These are phyloP conservation scores for Ctenopoma multispine DNA, from an alignment of 2,797 vertebrate genomes.

Conservation along the genomic window DNA sequence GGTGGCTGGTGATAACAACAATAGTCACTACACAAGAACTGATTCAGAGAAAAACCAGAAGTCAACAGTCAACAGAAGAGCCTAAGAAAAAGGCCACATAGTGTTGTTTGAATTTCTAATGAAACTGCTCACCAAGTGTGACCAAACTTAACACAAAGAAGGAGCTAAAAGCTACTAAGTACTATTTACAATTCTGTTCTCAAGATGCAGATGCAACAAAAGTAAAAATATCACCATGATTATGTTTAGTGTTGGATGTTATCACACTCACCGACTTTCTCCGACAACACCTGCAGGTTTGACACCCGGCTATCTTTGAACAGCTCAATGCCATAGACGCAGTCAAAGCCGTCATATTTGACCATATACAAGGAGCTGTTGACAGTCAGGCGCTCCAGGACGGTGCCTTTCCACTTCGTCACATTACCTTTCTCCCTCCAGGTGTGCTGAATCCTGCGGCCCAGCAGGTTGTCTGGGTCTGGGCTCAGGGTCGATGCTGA, in stretches of 20 bases:
- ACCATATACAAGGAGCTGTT: conserved; percentile 88
- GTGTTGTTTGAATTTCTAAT: not conserved
- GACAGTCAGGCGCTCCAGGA: conserved; percentile 85
- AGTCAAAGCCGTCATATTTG: conserved; percentile 89
- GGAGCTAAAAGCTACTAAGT: not conserved
- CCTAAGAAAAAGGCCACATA: not conserved
- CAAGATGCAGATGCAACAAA: not conserved
- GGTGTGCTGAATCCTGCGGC: conserved; percentile 86
- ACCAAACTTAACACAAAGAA: not conserved
- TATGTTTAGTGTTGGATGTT: not conserved
- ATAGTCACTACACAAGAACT: not conserved
- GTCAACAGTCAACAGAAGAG: not conserved
- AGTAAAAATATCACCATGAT: not conserved
- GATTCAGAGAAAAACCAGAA: not conserved
- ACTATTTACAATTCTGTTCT: not conserved
- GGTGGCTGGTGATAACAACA: not conserved
- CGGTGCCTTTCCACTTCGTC: conserved; percentile 89
- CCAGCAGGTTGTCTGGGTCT: conserved; percentile 86
- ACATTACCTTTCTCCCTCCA: conserved; percentile 88
- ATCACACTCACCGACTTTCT: conserved; percentile 86
- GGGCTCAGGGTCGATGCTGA: conserved; percentile 75
- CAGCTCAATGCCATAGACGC: conserved; percentile 88
- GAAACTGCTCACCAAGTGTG: not conserved
- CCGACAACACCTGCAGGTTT: conserved; percentile 83
- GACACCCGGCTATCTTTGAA: conserved; percentile 88